Conservation (phyloP, 2,888 invertebrate species). For the Oscheius myriophilus region DNA sequence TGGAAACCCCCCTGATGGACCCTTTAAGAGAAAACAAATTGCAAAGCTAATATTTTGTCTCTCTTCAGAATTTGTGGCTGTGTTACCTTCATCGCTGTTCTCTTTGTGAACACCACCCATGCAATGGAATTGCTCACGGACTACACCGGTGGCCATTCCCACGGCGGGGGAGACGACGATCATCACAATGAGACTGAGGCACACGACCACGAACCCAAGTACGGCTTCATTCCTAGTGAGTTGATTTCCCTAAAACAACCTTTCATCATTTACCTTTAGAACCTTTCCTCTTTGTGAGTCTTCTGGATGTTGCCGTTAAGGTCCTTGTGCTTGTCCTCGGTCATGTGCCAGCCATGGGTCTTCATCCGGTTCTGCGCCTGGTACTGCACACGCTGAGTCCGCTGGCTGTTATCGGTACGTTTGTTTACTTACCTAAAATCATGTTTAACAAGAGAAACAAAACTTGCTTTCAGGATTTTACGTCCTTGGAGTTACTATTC, state of each 20-base stretch:
- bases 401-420: slow-evolving; percentile 14
- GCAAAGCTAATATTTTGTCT: too few species aligned
- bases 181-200: neutral
- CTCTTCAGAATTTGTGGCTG: slow-evolving; percentile 31
- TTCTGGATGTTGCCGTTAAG: slow-evolving; percentile 16
- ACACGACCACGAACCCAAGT: slow-evolving; percentile 13
- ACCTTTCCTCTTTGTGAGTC: slow-evolving; percentile 14
- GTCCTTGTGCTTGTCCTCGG: slow-evolving; percentile 10
- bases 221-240: slow-evolving; percentile 20
- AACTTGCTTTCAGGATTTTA: slow-evolving; percentile 19
- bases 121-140: slow-evolving; percentile 26
- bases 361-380: slow-evolving; percentile 1
- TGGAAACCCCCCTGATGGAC: too few species aligned
- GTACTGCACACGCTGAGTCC: slow-evolving; percentile 19
- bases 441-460: neutral
- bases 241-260: neutral
- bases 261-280: neutral
- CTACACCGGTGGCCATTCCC: slow-evolving; percentile 14
- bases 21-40: too few species aligned
- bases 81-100: slow-evolving; percentile 23
- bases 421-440: neutral
- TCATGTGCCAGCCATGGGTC: slow-evolving; percentile 18
- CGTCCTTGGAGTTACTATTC: slow-evolving; percentile 1
- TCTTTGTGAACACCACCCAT: slow-evolving; percentile 31
- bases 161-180: slow-evolving; percentile 12